Base-by-base conservation (phyloP, 2,888 invertebrate genomes). In the Andrena praecox region DNA sequence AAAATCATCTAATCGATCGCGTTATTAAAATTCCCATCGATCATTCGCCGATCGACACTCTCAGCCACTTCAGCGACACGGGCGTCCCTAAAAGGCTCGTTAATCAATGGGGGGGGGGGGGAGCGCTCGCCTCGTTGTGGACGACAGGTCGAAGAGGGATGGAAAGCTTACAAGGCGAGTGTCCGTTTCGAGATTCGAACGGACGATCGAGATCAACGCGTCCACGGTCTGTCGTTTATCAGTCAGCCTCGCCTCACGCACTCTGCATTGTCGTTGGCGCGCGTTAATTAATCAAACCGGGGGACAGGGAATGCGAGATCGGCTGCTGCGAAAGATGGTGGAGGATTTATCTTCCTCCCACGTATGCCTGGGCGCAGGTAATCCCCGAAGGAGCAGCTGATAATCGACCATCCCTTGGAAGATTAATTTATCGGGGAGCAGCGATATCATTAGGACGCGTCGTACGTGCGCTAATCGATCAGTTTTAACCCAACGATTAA, bases 211-310 rank as follows among this genome's bases (percentile, higher is more conserved):
- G 74, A 62, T 62, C 66, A 77, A 77, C 72, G 70, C 68, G 77
- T 64, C 64, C 77, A 59, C 50, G 54, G 54, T 59, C 56, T 59
- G 67, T 70, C 77, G 80, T 85, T 77, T 85, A 82, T 89, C 85
- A 73, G 85, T 80, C 86, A 80, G 59, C 52, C 29, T 24, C 20
- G 33, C 33, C 73, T 75, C 75, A 82, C 82, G 77, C 64, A 66
- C 54, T 59, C 48, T 52, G 78, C 54, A 52, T 85, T 78, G 80
- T 79, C 82, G 77, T 69, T 62, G 62, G 8, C 1, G 76, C 70
- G 69, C 68, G 68, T 85, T 87, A 85, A 88, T 88, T 88, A 88
- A 88, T 88, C 87, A 87, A 83, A 79, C 72, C 59, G 48, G 50
- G 71, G 67, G 12, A 27, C 71, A 24, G 78, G 63, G 73, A 78